phyloP scores from a whole-genome alignment of 2,797 vertebrate species.

The Danio tinwini region DNA sequence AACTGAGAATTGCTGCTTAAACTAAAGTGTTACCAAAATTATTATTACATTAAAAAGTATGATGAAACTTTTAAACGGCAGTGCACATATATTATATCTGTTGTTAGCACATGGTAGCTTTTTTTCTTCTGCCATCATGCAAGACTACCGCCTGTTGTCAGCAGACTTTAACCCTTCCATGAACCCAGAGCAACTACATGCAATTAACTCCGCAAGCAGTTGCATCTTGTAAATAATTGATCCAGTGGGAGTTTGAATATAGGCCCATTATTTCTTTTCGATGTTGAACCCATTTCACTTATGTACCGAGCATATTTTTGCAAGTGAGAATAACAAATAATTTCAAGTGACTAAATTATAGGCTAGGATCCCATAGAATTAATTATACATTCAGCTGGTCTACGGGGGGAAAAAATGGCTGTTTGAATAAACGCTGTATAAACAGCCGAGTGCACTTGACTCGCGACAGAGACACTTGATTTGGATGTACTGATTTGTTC shows the following conservation, averaged over 20 bases:
- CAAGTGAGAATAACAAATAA: slow-evolving; percentile 69
- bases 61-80: neutral
- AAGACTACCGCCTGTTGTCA: slow-evolving; percentile 19
- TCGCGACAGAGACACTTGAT: slow-evolving; percentile 47
- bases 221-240: slow-evolving; percentile 54
- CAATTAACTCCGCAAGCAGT: slow-evolving; percentile 51
- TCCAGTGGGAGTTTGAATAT: slow-evolving; percentile 47
- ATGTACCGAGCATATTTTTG: slow-evolving; percentile 58
- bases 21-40: no score
- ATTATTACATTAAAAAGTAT: no score
- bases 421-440: slow-evolving; percentile 47
- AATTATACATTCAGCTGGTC: slow-evolving; percentile 67
- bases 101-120: slow-evolving; percentile 29
- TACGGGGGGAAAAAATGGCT: slow-evolving; percentile 52
- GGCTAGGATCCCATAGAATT: slow-evolving; percentile 54
- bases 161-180: slow-evolving; percentile 45
- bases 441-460: slow-evolving; percentile 43
- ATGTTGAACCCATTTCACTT: slow-evolving; percentile 54
- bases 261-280: slow-evolving; percentile 48
- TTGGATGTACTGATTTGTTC: slow-evolving; percentile 45
- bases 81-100: neutral
- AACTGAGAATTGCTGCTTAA: no score
- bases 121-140: slow-evolving; percentile 39
- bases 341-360: slow-evolving; percentile 59
- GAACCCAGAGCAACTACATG: slow-evolving; percentile 46